Base-by-base conservation (phyloP, 2,113 vertebrate species). In the Pygoscelis adeliae region DNA sequence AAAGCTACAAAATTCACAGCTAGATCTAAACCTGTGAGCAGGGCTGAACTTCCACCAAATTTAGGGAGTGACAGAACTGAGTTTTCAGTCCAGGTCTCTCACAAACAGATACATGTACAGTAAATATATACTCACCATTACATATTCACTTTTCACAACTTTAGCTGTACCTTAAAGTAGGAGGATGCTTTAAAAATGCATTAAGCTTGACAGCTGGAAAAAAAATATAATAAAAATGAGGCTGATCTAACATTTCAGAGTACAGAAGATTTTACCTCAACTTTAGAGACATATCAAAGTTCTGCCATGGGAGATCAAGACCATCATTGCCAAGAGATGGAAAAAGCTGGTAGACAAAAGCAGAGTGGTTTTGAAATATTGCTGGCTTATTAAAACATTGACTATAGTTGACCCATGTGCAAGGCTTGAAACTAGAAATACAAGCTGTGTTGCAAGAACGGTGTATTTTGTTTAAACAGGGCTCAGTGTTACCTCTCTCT, bases 141-240 rank as follows among this genome's bases (percentile, higher is more conserved):
- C 19, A 62, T 53, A 65, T 12, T 77, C 56, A 52, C 32, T 77
- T 79, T 62, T 85, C 70, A 85, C 52, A 91, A 34, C 15, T 91
- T 87, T 7, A 73, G 26, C 22, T 74, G 62, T 85, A 67, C 32
- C 50, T 71, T 84, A 81, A 84, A 93, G 87, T 46, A 88, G n/a
- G 42, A 82, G 83, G 53, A 91, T 90, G 32, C 66, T 95, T 96
- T 85, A 55, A 96, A 96, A 83, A 97, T 61, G 21, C 69, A 87
- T 88, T 83, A 78, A 49, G 27, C 7, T 80, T 80, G 77, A 74
- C 50, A 96, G 38, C 8, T 67, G 61, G 18, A 16, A 22, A 30
- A 25, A 83, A 72, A 61, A 63, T 38, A 38, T 38, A 42, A 42
- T 42, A 79, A 89, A 63, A 69, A 82, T 34, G 5, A 90, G 50